A percentile compares a stretch with the other conserved stretches of the same genome.
Conservation (phyloP, 1,140 invertebrate species). For the Doryteuthis pealeii region DNA sequence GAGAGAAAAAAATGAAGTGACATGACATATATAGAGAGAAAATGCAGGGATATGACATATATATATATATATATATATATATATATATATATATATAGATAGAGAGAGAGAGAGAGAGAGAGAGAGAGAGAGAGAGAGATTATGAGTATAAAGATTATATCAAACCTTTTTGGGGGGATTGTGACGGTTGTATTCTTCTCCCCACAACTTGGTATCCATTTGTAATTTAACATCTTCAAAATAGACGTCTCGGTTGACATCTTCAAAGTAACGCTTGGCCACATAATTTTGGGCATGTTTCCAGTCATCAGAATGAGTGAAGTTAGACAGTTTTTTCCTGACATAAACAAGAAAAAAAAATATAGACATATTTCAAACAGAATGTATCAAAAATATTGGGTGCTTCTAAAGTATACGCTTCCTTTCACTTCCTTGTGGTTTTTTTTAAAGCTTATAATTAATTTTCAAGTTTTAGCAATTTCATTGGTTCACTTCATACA, state of each 20-base stretch:
- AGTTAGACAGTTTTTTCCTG: slow-evolving; percentile 65
- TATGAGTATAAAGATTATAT: too few species aligned
- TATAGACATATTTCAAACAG: neutral
- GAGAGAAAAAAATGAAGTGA: too few species aligned
- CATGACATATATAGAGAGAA: too few species aligned
- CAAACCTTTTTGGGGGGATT: slow-evolving; percentile 68
- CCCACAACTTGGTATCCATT: slow-evolving; percentile 70
- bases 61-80: too few species aligned
- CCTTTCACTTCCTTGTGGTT: too few species aligned
- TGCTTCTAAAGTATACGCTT: slow-evolving; percentile 8
- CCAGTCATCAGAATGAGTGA: slow-evolving; percentile 61
- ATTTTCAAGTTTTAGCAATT: too few species aligned
- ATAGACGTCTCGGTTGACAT: slow-evolving; percentile 62
- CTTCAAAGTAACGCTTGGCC: slow-evolving; percentile 65
- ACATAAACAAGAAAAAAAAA: slow-evolving; percentile 25
- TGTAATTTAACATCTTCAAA: slow-evolving; percentile 67
- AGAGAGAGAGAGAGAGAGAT: too few species aligned
- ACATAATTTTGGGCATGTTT: slow-evolving; percentile 65
- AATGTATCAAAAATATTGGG: neutral
- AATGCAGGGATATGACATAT: too few species aligned
- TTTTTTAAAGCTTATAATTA: too few species aligned
- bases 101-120: too few species aligned
- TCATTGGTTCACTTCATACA: too few species aligned
- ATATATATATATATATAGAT: too few species aligned
- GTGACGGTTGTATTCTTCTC: slow-evolving; percentile 67